A percentile compares a stretch with the other conserved stretches of the same genome.
phyloP scores from a whole-genome alignment of 2,797 vertebrate species.

The Chelidonichthys spinosus region DNA sequence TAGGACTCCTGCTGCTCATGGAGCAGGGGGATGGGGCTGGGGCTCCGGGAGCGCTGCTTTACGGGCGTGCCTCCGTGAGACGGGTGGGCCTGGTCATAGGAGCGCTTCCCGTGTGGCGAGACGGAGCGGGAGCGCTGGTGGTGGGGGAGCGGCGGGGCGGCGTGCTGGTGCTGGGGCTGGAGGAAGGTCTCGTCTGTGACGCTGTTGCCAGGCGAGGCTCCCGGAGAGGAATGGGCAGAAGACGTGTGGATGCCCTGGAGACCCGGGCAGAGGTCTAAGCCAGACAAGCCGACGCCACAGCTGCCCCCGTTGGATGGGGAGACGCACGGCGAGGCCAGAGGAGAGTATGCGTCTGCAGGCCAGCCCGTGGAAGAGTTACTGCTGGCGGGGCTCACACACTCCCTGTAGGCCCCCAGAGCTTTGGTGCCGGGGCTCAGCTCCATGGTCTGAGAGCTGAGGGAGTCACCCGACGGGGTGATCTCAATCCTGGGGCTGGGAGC shows the following conservation, averaged over 20 bases:
- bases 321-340: conserved; percentile 91
- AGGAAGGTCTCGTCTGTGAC: conserved; percentile 91
- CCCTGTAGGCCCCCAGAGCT: conserved; percentile 87
- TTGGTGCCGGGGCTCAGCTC: conserved; percentile 84
- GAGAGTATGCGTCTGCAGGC: conserved; percentile 91
- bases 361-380: conserved; percentile 97
- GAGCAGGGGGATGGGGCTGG: conserved; percentile 88
- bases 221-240: conserved; percentile 93
- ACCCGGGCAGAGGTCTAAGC: conserved; percentile 91
- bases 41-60: conserved; percentile 91
- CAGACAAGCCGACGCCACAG: conserved; percentile 75
- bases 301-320: conserved; percentile 85
- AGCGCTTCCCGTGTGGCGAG: conserved; percentile 93
- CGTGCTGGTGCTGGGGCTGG: conserved; percentile 66
- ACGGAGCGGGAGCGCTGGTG: conserved; percentile 93
- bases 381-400: conserved; percentile 96
- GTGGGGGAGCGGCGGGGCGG: conserved; percentile 84
- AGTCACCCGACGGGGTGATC: conserved; percentile 94
- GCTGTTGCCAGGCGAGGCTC: conserved; percentile 92
- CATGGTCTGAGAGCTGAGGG: conserved; percentile 86
- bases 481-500: conserved; percentile 95
- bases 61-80: conserved; percentile 78
- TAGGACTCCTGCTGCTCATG: conserved; percentile 79
- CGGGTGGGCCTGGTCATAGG: conserved; percentile 85
- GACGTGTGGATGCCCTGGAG: conserved; percentile 93